These are phyloP conservation scores for Littorina saxatilis DNA, from an alignment of 1,140 invertebrate species.

Conservation along the genomic window DNA sequence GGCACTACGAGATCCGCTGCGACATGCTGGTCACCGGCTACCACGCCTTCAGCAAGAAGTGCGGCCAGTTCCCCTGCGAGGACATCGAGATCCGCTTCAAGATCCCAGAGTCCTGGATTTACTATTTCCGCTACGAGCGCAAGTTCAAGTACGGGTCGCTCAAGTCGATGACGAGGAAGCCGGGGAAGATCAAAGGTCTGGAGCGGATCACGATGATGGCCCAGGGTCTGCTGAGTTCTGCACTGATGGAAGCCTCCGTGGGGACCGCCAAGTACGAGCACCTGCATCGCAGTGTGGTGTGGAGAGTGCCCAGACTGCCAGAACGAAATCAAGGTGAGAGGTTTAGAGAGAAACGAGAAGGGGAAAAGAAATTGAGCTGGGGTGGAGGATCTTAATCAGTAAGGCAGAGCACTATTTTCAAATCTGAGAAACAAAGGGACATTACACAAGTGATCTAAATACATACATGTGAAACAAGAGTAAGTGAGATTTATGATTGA, in stretches of 20 bases:
- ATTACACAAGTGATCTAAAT: no score
- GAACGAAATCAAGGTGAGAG: constrained; percentile 97
- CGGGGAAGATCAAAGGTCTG: constrained; percentile 80
- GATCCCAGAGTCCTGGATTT: constrained; percentile 99
- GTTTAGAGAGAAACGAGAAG: no score
- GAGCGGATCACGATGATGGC: constrained; percentile 84
- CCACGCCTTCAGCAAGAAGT: constrained; percentile 93
- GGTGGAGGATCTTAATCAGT: no score
- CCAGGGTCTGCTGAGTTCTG: constrained; percentile 86
- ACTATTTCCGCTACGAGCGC: constrained; percentile 98
- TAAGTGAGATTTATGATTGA: no score
- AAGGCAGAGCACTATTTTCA: no score
- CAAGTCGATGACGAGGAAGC: constrained; percentile 93
- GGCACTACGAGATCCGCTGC: constrained; percentile 91
- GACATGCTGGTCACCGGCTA: constrained; percentile 98
- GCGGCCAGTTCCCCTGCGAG: constrained; percentile 86
- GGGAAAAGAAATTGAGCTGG: no score
- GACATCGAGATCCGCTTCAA: constrained; percentile 98
- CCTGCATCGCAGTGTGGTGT: constrained; percentile 97
- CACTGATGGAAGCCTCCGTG: constrained; percentile 97
- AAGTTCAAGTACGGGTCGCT: constrained; percentile 99
- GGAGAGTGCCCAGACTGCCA: constrained; percentile 96
- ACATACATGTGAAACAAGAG: no score
- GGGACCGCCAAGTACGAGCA: constrained; percentile 99
- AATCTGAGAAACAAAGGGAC: no score